Conservation (phyloP, 37 sponge, comb jelly and placozoan species). For the Aphrocallistes beatrix region DNA sequence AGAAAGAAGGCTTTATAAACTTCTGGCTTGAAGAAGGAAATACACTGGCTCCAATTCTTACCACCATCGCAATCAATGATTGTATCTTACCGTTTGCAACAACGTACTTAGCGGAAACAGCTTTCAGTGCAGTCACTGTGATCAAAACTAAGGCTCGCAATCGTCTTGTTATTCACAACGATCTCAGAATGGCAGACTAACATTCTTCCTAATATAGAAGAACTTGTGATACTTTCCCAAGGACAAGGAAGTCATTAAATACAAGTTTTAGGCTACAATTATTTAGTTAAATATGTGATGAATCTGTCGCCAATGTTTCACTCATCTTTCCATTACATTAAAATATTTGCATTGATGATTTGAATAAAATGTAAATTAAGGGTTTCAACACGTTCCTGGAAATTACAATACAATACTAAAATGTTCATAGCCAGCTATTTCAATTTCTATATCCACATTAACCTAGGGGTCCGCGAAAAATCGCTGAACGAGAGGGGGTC, state of each 20-base stretch:
- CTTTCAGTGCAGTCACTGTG: neutral
- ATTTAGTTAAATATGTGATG: too few species aligned
- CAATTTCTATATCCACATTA: too few species aligned
- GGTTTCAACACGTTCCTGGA: too few species aligned
- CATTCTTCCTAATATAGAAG: neutral
- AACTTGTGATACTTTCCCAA: neutral
- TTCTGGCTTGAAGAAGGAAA: constrained; percentile 3
- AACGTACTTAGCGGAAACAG: constrained; percentile 18
- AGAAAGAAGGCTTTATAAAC: neutral
- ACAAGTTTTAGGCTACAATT: too few species aligned
- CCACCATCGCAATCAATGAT: neutral
- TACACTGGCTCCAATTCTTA: constrained; percentile 17
- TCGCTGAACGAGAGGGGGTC: too few species aligned
- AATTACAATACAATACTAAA: too few species aligned
- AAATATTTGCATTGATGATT: too few species aligned
- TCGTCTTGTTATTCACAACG: constrained; percentile 14
- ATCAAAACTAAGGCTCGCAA: constrained; percentile 9
- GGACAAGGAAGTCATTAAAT: neutral
- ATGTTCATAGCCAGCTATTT: too few species aligned
- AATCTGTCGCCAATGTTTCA: too few species aligned
- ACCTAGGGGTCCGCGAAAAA: too few species aligned
- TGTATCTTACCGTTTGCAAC: constrained; percentile 1
- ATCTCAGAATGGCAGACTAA: constrained; percentile 15
- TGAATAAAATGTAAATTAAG: too few species aligned
- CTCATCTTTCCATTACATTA: too few species aligned